A percentile compares a stretch with the other conserved stretches of the same genome.
These are phyloP conservation scores for Pelusios castaneus DNA, from an alignment of 2,113 vertebrate genomes.

Conservation along the genomic window DNA sequence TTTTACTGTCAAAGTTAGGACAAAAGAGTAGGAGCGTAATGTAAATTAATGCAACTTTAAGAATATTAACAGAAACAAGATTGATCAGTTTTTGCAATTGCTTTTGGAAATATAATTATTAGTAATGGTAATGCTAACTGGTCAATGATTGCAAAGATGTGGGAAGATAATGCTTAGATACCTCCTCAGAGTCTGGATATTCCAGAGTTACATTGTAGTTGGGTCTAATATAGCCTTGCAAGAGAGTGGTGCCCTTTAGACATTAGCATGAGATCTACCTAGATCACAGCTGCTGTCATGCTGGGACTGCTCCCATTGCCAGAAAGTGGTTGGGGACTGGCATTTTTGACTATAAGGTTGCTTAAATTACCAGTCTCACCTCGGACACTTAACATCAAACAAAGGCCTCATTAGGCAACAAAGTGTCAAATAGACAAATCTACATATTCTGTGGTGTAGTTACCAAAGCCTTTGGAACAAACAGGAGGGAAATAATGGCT, in stretches of 20 bases:
- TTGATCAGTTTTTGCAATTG: not conserved
- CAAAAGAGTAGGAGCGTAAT: not conserved
- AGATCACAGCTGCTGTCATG: not conserved
- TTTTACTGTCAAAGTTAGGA: conserved; percentile 15
- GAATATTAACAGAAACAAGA: not conserved
- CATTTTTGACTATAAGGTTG: not conserved
- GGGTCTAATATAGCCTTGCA: not conserved
- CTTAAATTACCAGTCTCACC: not conserved
- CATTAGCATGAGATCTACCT: not conserved
- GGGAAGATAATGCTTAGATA: not conserved
- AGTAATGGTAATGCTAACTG: not conserved
- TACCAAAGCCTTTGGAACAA: conserved; percentile 44
- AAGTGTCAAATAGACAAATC: not conserved
- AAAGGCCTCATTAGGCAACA: not conserved
- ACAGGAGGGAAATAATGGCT: conserved; percentile 43
- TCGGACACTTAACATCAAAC: not conserved
- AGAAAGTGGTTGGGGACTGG: not conserved
- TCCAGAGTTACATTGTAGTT: not conserved
- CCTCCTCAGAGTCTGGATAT: not conserved
- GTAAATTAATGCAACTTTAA: conserved; percentile 19
- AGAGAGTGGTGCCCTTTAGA: accelerated
- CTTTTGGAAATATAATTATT: not conserved
- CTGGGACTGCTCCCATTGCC: not conserved
- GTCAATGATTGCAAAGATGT: not conserved
- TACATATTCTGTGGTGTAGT: not conserved